Conservation (phyloP, 1,140 invertebrate genomes). For the Pogonomyrmex barbatus region DNA sequence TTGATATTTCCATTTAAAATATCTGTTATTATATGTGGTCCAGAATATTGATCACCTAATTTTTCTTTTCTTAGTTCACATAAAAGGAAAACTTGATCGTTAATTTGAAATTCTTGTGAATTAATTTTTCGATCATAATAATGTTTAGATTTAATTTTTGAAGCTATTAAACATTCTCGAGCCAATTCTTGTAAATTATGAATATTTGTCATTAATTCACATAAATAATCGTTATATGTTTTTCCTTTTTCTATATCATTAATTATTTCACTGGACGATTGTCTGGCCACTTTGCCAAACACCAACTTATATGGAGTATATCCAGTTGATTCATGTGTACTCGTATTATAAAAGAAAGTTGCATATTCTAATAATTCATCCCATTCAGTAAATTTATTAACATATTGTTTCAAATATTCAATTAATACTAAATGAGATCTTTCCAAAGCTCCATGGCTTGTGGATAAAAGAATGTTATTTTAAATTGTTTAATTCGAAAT, state of each 20-base stretch:
- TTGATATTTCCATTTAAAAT: neutral
- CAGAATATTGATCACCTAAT: neutral
- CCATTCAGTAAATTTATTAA: slow-evolving; percentile 80
- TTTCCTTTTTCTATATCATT: neutral
- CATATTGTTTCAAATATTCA: slow-evolving; percentile 82
- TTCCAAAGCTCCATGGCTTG: slow-evolving; percentile 74
- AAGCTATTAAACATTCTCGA: slow-evolving; percentile 43
- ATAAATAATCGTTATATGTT: slow-evolving; percentile 60
- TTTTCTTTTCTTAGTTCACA: neutral
- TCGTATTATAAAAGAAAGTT: slow-evolving; percentile 81
- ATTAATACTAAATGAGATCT: slow-evolving; percentile 78
- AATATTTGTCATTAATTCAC: slow-evolving; percentile 40
- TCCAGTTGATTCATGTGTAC: slow-evolving; percentile 71
- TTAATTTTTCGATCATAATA: slow-evolving; percentile 67
- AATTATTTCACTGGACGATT: slow-evolving; percentile 58
- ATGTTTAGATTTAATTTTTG: slow-evolving; percentile 61
- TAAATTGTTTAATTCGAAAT: no score
- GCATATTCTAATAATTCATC: slow-evolving; percentile 78
- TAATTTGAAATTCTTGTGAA: slow-evolving; percentile 19
- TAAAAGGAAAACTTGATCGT: neutral
- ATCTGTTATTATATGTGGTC: neutral
- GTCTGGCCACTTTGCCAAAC: slow-evolving; percentile 73
- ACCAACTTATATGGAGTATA: slow-evolving; percentile 77
- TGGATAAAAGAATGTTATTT: no score
- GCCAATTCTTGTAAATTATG: slow-evolving; percentile 39